Conservation (phyloP, 2,113 vertebrate species). For the Takifugu bimaculatus region DNA sequence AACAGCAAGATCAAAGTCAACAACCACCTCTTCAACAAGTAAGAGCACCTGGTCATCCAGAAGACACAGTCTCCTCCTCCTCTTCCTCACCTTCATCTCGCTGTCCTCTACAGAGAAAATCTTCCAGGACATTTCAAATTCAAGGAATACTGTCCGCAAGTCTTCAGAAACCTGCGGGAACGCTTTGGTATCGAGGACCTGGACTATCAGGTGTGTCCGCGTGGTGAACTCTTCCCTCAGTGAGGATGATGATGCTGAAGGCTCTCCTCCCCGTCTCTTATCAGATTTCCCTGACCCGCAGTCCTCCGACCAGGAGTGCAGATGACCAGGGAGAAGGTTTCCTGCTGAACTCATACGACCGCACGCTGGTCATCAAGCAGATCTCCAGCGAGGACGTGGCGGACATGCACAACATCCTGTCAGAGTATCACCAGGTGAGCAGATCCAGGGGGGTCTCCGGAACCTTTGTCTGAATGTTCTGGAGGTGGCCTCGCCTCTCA, state of each 20-base stretch:
- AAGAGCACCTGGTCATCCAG: background rate
- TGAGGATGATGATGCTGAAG: background rate
- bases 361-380: constrained; percentile 87
- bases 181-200: constrained; percentile 89
- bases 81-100: background rate
- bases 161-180: constrained; percentile 91
- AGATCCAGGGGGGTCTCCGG: rapidly evolving
- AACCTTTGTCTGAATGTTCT: constrained; percentile 17
- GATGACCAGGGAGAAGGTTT: constrained; percentile 79
- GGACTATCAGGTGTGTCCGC: constrained; percentile 82
- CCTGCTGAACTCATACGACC: constrained; percentile 85
- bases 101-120: constrained; percentile 79
- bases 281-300: constrained; percentile 85
- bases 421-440: constrained; percentile 91
- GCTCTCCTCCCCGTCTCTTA: background rate
- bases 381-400: constrained; percentile 91
- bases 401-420: constrained; percentile 88
- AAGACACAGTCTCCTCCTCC: background rate
- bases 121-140: constrained; percentile 95
- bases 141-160: constrained; percentile 94
- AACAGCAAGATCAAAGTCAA: constrained; percentile 96
- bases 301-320: constrained; percentile 75
- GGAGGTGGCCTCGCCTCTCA: background rate
- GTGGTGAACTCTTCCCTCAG: background rate
- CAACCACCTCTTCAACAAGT: constrained; percentile 96